Evolutionary conservation across 1,140 invertebrate genomes (phyloP), one percentile per base, ranked within the genome.

Genomic region (Drosophila kanapiae): DNA sequence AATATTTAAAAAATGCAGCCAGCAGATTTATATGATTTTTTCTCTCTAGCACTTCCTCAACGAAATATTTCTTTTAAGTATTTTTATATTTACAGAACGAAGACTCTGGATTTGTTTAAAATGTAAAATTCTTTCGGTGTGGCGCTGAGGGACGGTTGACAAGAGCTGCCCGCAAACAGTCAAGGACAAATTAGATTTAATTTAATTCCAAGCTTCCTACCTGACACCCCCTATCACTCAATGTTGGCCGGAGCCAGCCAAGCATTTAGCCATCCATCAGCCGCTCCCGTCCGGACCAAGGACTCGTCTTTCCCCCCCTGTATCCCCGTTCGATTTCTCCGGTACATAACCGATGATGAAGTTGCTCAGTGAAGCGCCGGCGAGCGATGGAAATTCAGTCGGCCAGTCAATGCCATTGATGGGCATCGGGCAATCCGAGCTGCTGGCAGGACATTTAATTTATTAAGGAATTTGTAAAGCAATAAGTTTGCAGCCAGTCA

Each of bases 401-500:
- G 49, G 29, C 43, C 40, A 65, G 40, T 65, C 31, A 43, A 53
- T 59, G 54, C 43, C 84, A 82, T 82, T 75, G 77, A 84, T 78
- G 81, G 45, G 40, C 57, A 60, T 31, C 49, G 18, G 61, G 62
- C 38, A 31, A 48, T 59, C 67, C 43, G 53, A 47, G 48, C 64
- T 60, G 67, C 64, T 53, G 71, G 54, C 80, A 78, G 85, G 68
- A 90, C 78, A 88, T 90, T 88, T 84, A 84, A 88, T 88, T 90
- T 88, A 88, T 88, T 88, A 81, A 90, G 88, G 81, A 88, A 90
- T 88, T 88, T 88, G 84, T 90, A 90, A 84, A 84, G 84, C 84
- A 88, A 84, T 90, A 90, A 90, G 84, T 84, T 81, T 69, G 58
- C 56, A 64, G 74, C 74, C 58, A 74, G 67, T 72, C 76, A 56